phyloP scores from a whole-genome alignment of 2,113 vertebrate genomes.

The sheep (Ovis aries) region ARS-UI_Ramb_v3.0 NC_056059.1:30973501-30974000 shows the following conservation, averaged over 20 bases:
- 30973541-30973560: neutral
- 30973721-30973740: neutral
- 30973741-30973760: neutral
- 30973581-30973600: neutral
- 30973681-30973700: neutral
- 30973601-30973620: neutral
- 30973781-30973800: neutral
- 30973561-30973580: neutral
- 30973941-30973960: conserved; percentile 18
- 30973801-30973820: neutral
- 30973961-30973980: neutral
- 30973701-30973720: neutral
- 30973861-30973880: neutral
- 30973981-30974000: neutral
- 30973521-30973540: neutral
- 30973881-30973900: neutral
- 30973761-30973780: neutral
- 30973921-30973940: conserved; percentile 7
- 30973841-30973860: neutral
- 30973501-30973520: neutral
- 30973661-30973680: neutral
- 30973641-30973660: neutral
- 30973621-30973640: neutral
- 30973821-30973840: neutral
- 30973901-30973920: neutral